A percentile compares a stretch with the other conserved stretches of the same genome.
phyloP scores from a whole-genome alignment of 2,113 vertebrate species.

The Melanotaenia duboulayi region DNA sequence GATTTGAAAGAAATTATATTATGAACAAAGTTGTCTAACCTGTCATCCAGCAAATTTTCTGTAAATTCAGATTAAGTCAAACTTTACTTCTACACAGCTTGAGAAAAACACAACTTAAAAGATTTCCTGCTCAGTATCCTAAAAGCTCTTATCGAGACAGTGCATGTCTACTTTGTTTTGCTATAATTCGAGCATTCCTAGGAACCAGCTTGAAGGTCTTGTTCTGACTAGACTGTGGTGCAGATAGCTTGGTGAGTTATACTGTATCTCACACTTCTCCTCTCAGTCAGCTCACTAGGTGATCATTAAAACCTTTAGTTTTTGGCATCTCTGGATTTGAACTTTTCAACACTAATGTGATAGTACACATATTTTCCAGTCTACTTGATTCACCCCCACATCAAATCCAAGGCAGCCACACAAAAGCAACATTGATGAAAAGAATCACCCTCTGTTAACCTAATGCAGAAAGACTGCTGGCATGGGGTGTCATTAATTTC shows the following conservation, averaged over 20 bases:
- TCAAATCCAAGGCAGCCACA: slow-evolving; percentile 50
- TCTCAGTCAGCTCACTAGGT: background rate
- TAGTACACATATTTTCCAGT: slow-evolving; percentile 54
- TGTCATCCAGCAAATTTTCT: background rate
- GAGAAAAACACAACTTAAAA: background rate
- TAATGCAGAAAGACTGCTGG: slow-evolving; percentile 40
- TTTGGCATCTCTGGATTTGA: slow-evolving; percentile 9
- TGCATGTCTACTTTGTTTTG: background rate
- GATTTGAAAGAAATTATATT: too few relatives aligned
- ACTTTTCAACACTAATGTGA: slow-evolving; percentile 20
- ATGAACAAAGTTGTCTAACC: too few relatives aligned
- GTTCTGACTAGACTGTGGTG: background rate
- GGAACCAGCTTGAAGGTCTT: background rate
- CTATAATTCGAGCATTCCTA: background rate
- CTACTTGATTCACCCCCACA: slow-evolving; percentile 57
- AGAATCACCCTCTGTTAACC: slow-evolving; percentile 52
- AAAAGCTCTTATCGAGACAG: background rate
- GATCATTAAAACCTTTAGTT: background rate
- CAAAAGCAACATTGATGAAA: slow-evolving; percentile 77
- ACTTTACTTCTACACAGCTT: background rate
- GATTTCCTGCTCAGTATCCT: background rate
- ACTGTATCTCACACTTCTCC: background rate
- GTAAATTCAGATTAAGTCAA: background rate
- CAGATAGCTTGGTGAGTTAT: background rate
- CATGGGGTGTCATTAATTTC: slow-evolving; percentile 28